Conservation (phyloP, 2,888 invertebrate genomes). For the Ashinkailepas kermadecensis region DNA sequence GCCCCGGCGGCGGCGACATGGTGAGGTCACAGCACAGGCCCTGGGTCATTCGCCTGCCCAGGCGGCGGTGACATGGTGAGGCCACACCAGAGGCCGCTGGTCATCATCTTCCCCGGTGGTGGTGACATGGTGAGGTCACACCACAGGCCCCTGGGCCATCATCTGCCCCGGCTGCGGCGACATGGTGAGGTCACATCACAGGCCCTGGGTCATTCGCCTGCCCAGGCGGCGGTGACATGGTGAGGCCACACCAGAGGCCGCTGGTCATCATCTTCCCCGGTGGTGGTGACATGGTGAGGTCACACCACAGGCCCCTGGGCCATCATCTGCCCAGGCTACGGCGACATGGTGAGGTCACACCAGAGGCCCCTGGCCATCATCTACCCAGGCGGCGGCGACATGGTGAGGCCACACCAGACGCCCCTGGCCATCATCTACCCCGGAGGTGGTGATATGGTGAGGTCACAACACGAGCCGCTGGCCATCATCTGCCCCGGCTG, state of each 20-base stretch:
- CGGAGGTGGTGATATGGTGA: neutral
- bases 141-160: neutral
- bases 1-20: neutral
- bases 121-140: neutral
- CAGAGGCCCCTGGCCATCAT: neutral
- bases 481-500: conserved; percentile 34
- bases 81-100: neutral
- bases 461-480: conserved; percentile 39
- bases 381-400: neutral
- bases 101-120: neutral
- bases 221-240: neutral
- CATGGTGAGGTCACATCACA: neutral
- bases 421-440: too few species aligned
- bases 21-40: neutral
- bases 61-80: neutral
- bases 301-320: too few species aligned
- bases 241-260: neutral
- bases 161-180: neutral
- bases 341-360: neutral
- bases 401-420: neutral
- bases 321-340: neutral
- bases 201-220: neutral
- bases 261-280: neutral
- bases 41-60: neutral
- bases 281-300: neutral